These are phyloP conservation scores for Damaliscus lunatus DNA, from an alignment of 2,113 vertebrate genomes.

Conservation along the genomic window DNA sequence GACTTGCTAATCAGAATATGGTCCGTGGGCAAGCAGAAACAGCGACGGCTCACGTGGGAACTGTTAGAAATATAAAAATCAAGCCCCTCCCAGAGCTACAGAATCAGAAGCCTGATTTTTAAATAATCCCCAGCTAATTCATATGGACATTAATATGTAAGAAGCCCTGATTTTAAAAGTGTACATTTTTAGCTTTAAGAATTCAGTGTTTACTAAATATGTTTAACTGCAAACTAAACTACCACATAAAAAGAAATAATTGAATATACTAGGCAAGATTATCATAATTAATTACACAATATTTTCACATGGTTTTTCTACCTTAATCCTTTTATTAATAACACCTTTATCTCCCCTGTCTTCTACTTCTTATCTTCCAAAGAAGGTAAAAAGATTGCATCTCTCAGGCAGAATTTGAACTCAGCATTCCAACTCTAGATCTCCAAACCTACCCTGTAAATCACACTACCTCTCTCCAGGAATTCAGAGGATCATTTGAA, in stretches of 20 bases:
- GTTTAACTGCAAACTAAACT: constrained; percentile 9
- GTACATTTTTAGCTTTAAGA: neutral
- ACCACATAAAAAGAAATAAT: neutral
- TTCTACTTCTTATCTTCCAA: neutral
- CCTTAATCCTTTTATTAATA: neutral
- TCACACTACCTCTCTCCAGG: neutral
- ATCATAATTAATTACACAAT: neutral
- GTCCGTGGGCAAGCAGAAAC: neutral
- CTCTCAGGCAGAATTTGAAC: neutral
- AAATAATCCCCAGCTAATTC: neutral
- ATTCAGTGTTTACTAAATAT: neutral
- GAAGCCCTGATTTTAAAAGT: neutral
- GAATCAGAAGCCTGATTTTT: neutral
- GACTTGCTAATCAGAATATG: neutral
- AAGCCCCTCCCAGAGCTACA: neutral
- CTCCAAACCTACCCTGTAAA: neutral
- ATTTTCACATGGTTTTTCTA: neutral
- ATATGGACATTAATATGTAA: neutral
- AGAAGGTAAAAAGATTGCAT: neutral
- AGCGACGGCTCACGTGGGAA: neutral
- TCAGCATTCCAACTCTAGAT: neutral
- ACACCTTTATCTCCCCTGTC: neutral
- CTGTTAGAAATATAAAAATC: neutral
- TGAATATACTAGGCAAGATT: neutral
- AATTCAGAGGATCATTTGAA: neutral